Evolutionary conservation across 2,888 invertebrate genomes (phyloP).

Genomic region (Autographa pulchrina): DNA sequence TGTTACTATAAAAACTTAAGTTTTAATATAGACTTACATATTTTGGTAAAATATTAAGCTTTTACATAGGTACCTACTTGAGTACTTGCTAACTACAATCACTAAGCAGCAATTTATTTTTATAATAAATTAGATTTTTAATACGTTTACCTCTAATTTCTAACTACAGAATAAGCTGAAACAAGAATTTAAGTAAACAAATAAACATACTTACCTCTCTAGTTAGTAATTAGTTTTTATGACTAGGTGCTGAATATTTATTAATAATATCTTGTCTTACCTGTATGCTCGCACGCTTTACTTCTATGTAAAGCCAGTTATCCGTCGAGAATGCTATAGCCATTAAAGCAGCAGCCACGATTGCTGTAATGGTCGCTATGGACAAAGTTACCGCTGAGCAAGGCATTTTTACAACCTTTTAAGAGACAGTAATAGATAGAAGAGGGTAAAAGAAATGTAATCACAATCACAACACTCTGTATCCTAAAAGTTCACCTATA

Average conservation of each 20-base stretch:
- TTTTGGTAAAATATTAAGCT: conserved; percentile 19
- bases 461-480: conserved; percentile 87
- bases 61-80: conserved; percentile 30
- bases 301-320: conserved; percentile 98
- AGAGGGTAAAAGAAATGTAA: conserved; percentile 69
- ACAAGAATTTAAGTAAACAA: conserved; percentile 35
- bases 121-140: background rate
- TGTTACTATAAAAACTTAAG: conserved; percentile 17
- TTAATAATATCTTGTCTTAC: conserved; percentile 83
- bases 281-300: conserved; percentile 96
- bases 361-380: conserved; percentile 98
- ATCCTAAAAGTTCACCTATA: conserved; percentile 83
- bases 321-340: conserved; percentile 98
- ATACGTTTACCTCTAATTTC: background rate
- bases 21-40: conserved; percentile 18
- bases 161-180: background rate
- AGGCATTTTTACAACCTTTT: conserved; percentile 92
- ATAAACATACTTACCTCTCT: background rate
- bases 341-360: conserved; percentile 97
- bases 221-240: conserved; percentile 5
- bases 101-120: background rate
- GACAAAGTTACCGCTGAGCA: conserved; percentile 98
- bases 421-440: conserved; percentile 75
- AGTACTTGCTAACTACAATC: conserved; percentile 19
- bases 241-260: background rate